Conservation (phyloP, 2,797 vertebrate species). For the Paramormyrops hopkinsi region DNA sequence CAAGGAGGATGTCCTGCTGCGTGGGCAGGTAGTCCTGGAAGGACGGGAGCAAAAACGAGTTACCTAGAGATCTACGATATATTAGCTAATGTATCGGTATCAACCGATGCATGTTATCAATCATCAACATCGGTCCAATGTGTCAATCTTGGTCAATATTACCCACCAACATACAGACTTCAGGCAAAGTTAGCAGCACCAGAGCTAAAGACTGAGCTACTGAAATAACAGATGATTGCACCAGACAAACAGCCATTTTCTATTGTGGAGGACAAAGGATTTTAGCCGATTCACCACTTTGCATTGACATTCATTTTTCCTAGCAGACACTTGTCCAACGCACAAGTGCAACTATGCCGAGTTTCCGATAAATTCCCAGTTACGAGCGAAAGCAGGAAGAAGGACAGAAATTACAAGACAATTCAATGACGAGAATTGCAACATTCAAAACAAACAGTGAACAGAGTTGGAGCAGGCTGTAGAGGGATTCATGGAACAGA, state of each 20-base stretch:
- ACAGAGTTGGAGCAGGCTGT: background rate
- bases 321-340: background rate
- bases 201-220: background rate
- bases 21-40: constrained; percentile 84
- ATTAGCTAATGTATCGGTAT: background rate
- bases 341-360: background rate
- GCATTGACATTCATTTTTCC: background rate
- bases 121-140: background rate
- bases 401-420: background rate
- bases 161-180: background rate
- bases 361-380: background rate
- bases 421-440: background rate
- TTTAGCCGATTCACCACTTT: background rate
- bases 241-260: background rate
- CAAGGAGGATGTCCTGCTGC: constrained; percentile 91
- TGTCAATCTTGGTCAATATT: background rate
- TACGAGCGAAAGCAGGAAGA: background rate
- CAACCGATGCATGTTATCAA: background rate
- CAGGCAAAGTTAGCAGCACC: background rate
- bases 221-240: background rate
- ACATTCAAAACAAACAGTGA: background rate
- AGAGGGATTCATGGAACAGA: background rate
- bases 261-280: background rate
- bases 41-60: too few relatives aligned
- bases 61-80: background rate